These are phyloP conservation scores for Samia ricini DNA, from an alignment of 1,140 invertebrate genomes.

Conservation along the genomic window DNA sequence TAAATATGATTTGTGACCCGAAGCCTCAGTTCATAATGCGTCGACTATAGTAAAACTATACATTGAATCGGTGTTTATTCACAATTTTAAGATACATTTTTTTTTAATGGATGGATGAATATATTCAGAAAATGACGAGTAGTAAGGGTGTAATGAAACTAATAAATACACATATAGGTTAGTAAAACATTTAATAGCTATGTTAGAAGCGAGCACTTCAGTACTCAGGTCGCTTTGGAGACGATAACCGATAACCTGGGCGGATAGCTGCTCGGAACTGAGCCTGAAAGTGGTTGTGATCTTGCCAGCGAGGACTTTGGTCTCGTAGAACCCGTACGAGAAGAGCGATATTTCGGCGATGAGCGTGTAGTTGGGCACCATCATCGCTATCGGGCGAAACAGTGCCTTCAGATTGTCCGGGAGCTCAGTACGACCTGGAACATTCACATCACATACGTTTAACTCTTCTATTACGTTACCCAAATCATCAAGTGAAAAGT, in stretches of 20 bases:
- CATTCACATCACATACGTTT: not conserved
- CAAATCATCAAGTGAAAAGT: not conserved
- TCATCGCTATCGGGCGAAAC: slow-evolving; percentile 96
- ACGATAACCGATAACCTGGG: slow-evolving; percentile 75
- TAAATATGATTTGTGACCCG: too few species aligned
- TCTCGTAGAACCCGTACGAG: slow-evolving; percentile 92
- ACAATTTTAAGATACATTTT: too few species aligned
- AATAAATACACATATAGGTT: too few species aligned
- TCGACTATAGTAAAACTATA: too few species aligned
- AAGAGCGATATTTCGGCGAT: slow-evolving; percentile 95
- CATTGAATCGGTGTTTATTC: too few species aligned
- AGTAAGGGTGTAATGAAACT: too few species aligned
- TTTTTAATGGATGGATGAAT: too few species aligned
- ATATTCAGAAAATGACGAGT: too few species aligned
- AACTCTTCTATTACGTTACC: not conserved
- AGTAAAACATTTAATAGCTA: too few species aligned
- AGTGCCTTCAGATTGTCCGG: slow-evolving; percentile 95
- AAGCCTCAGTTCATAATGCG: too few species aligned
- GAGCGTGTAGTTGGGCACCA: slow-evolving; percentile 95
- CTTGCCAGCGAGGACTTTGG: slow-evolving; percentile 89
- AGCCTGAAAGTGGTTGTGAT: slow-evolving; percentile 93
- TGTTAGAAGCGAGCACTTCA: too few species aligned
- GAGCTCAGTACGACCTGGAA: slow-evolving; percentile 84
- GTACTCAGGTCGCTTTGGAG: too few species aligned
- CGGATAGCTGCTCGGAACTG: slow-evolving; percentile 93